These are phyloP conservation scores for Craniophora ligustri DNA, from an alignment of 2,888 invertebrate species.

Conservation along the genomic window DNA sequence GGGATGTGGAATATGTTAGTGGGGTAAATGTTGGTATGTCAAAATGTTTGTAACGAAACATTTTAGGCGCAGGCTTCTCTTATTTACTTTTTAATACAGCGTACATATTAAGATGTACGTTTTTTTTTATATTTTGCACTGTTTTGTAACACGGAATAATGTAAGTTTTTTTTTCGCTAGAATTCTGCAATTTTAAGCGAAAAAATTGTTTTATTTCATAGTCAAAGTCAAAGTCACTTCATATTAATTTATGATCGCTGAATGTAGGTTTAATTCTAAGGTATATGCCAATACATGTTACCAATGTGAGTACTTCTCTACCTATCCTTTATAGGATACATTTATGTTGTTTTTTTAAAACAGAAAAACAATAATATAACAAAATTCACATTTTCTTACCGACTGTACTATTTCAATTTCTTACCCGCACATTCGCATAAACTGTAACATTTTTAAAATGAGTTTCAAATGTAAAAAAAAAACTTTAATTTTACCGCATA, in stretches of 20 bases:
- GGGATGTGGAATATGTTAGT: conserved; percentile 35
- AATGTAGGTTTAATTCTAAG: too few relatives aligned
- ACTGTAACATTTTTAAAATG: conserved; percentile 19
- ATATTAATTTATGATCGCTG: too few relatives aligned
- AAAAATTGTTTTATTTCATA: too few relatives aligned
- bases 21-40: conserved; percentile 30
- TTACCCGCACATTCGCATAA: conserved; percentile 8
- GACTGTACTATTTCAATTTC: not conserved
- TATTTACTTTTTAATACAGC: not conserved
- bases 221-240: too few relatives aligned
- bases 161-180: too few relatives aligned
- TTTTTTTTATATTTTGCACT: not conserved
- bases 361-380: too few relatives aligned
- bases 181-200: too few relatives aligned
- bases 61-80: not conserved
- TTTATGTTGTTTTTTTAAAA: too few relatives aligned
- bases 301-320: too few relatives aligned
- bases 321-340: too few relatives aligned
- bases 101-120: not conserved
- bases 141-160: too few relatives aligned
- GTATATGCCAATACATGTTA: too few relatives aligned
- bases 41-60: conserved; percentile 13
- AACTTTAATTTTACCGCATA: conserved; percentile 40
- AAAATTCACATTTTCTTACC: conserved; percentile 2
- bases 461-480: conserved; percentile 35